These are phyloP conservation scores for Hybos culiciformis DNA, from an alignment of 2,888 invertebrate species.

Conservation along the genomic window DNA sequence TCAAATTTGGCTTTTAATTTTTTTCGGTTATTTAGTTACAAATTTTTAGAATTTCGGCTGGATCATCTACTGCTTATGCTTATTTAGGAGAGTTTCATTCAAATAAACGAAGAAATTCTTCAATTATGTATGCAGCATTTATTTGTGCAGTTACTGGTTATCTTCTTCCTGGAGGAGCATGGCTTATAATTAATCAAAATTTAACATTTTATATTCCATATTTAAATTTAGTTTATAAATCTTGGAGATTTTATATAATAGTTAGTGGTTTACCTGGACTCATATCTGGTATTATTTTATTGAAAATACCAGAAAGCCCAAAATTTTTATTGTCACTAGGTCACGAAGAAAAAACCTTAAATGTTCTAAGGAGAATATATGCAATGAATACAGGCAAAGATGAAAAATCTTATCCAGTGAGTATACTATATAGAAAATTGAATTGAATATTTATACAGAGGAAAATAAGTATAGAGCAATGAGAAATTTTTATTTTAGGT, in stretches of 20 bases:
- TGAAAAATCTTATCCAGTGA: conserved; percentile 19
- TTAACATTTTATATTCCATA: conserved; percentile 23
- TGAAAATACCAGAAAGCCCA: conserved; percentile 30
- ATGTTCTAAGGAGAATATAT: conserved; percentile 23
- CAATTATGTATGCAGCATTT: conserved; percentile 28
- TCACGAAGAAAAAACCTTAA: conserved; percentile 20
- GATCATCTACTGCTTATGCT: conserved; percentile 39
- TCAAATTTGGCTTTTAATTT: neutral
- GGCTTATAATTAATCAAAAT: conserved; percentile 27
- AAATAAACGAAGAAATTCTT: conserved; percentile 34
- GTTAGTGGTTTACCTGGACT: conserved; percentile 28
- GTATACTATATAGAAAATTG: no score
- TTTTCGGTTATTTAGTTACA: neutral
- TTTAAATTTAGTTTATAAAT: conserved; percentile 23
- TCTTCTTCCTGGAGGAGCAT: conserved; percentile 27
- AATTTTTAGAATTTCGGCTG: conserved; percentile 29
- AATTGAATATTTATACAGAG: no score
- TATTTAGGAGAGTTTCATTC: conserved; percentile 41
- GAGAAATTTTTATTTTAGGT: no score
- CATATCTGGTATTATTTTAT: conserved; percentile 22
- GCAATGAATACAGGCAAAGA: conserved; percentile 21
- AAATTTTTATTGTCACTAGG: conserved; percentile 26
- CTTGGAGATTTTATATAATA: conserved; percentile 30
- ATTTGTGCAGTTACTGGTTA: conserved; percentile 28
- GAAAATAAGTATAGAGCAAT: no score